Evolutionary conservation across 2,113 vertebrate species (phyloP).

Genomic region (Odobenus rosmarus): DNA sequence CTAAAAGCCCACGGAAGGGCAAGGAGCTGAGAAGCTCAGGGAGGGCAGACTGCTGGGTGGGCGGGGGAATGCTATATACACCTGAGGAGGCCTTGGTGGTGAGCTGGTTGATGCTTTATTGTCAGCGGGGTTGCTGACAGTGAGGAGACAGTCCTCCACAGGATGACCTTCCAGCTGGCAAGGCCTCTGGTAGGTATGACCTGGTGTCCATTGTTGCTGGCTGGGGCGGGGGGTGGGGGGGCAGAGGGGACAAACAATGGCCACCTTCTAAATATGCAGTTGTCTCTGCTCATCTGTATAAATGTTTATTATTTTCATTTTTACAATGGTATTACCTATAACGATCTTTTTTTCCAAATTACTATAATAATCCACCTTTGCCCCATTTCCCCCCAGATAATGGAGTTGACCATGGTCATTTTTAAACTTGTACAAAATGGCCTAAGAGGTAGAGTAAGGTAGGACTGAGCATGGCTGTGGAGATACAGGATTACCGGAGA

Average conservation of each 20-base stretch:
- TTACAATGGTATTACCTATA: neutral
- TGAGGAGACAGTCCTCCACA: neutral
- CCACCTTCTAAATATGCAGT: neutral
- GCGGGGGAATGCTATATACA: neutral
- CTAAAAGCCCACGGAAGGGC: neutral
- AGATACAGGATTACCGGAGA: neutral
- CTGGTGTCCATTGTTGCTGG: neutral
- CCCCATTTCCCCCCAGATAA: neutral
- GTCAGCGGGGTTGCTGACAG: neutral
- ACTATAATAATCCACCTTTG: neutral
- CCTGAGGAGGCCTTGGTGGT: neutral
- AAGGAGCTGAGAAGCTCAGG: neutral
- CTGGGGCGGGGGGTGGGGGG: no score
- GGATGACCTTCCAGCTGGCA: neutral
- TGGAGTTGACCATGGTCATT: neutral
- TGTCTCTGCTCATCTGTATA: neutral
- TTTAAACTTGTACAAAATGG: neutral
- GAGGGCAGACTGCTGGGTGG: rapidly evolving
- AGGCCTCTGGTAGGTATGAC: neutral
- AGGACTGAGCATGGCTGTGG: neutral
- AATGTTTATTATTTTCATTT: neutral
- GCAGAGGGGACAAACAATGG: no score
- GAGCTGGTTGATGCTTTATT: neutral
- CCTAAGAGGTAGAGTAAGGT: neutral
- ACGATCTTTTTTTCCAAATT: neutral